Conservation (phyloP, 2,113 vertebrate species). For the Suricata suricatta region DNA sequence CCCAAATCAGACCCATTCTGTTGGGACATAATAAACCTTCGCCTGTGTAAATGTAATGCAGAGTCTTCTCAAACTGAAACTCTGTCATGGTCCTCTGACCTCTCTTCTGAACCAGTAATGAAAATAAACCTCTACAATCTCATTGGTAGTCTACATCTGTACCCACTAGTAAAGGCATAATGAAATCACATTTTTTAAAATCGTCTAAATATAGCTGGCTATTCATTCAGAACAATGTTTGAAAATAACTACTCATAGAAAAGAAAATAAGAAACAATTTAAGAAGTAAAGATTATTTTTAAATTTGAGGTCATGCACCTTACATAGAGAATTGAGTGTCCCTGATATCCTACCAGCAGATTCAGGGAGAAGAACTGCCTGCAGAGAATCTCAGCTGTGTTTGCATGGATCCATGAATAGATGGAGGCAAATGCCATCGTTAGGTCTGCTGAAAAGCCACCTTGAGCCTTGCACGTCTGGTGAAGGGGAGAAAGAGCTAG, state of each 20-base stretch:
- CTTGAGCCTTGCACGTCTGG: not conserved
- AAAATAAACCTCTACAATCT: conserved; percentile 2
- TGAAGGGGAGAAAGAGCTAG: not conserved
- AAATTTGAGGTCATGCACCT: not conserved
- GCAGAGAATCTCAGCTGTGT: not conserved
- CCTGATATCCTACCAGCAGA: not conserved
- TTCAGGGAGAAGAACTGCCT: not conserved
- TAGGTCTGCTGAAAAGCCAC: not conserved
- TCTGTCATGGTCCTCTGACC: not conserved
- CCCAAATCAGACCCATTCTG: not conserved
- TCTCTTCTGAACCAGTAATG: not conserved
- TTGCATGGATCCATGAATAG: not conserved
- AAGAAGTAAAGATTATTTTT: not conserved
- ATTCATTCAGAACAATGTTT: not conserved
- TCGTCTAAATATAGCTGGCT: not conserved
- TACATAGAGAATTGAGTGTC: not conserved
- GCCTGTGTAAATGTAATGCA: not conserved
- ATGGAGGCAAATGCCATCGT: not conserved
- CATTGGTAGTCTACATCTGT: not conserved
- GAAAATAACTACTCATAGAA: conserved; percentile 27
- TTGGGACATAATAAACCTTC: not conserved
- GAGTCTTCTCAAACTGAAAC: not conserved
- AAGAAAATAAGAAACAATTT: conserved; percentile 30
- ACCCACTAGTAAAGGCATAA: not conserved
- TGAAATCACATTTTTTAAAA: not conserved